Percentiles rank a stretch among this genome's conserved stretches.
phyloP scores from a whole-genome alignment of 2,797 vertebrate genomes.

The Myotis planiceps region DNA sequence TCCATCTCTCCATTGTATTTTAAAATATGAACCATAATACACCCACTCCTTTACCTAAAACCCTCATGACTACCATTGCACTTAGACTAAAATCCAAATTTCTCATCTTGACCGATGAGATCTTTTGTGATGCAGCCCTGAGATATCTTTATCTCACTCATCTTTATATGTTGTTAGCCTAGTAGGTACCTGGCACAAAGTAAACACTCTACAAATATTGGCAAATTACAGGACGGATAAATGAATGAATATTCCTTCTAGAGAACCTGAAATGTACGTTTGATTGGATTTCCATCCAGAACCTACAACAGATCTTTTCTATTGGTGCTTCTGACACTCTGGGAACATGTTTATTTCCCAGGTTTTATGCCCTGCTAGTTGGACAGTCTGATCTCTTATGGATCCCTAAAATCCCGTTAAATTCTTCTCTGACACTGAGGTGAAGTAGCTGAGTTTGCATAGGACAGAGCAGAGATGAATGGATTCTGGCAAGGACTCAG shows the following conservation, averaged over 20 bases:
- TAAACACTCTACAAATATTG: neutral
- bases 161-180: neutral
- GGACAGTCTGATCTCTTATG: neutral
- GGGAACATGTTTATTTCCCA: neutral
- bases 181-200: neutral
- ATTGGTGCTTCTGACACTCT: neutral
- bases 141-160: neutral
- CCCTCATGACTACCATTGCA: neutral
- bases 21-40: neutral
- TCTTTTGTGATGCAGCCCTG: neutral
- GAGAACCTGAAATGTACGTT: neutral
- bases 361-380: neutral
- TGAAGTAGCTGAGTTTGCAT: neutral
- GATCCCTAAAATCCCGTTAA: neutral
- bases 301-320: neutral
- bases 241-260: neutral
- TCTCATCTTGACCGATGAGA: neutral
- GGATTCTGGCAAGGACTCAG: neutral
- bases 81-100: neutral
- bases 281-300: constrained; percentile 1
- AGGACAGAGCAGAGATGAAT: neutral
- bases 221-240: neutral
- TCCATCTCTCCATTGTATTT: neutral
- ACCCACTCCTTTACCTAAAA: neutral
- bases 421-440: neutral